These are phyloP conservation scores for Anoplopoma fimbria DNA, from an alignment of 2,113 vertebrate genomes.

Conservation along the genomic window DNA sequence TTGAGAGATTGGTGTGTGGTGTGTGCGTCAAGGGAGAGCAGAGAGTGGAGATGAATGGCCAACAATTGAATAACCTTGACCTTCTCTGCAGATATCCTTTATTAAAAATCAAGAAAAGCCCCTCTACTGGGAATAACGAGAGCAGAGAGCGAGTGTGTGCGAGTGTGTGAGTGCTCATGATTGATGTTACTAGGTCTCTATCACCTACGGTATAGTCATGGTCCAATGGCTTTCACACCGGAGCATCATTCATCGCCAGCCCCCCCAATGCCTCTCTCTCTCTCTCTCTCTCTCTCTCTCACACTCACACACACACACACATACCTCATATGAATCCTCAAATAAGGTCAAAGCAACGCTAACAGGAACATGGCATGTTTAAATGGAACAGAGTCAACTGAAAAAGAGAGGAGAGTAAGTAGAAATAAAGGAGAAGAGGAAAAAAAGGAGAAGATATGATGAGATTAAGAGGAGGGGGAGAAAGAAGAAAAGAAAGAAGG, in stretches of 20 bases:
- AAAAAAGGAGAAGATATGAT: neutral
- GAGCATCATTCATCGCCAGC: conserved; percentile 64
- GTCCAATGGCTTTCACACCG: conserved; percentile 64
- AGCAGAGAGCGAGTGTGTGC: conserved; percentile 23
- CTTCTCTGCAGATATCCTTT: conserved; percentile 76
- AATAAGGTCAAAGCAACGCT: conserved; percentile 69
- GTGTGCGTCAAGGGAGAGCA: conserved; percentile 14
- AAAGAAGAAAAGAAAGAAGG: neutral
- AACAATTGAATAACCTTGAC: conserved; percentile 80
- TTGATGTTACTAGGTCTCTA: conserved; percentile 75
- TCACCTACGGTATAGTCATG: conserved; percentile 71
- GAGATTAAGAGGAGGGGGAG: no score
- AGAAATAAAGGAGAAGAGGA: neutral
- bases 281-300: neutral
- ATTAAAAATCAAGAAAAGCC: conserved; percentile 77
- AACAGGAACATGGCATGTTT: conserved; percentile 57
- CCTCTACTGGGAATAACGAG: conserved; percentile 65
- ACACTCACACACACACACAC: conserved; percentile 17
- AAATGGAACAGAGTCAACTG: conserved; percentile 27
- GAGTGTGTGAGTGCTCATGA: conserved; percentile 48
- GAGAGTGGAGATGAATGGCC: conserved; percentile 70
- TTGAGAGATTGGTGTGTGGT: conserved; percentile 60
- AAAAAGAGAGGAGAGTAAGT: neutral
- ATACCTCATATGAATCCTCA: conserved; percentile 34
- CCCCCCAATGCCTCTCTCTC: conserved; percentile 14